phyloP scores from a whole-genome alignment of 2,113 vertebrate genomes.

The Otocyon megalotis region DNA sequence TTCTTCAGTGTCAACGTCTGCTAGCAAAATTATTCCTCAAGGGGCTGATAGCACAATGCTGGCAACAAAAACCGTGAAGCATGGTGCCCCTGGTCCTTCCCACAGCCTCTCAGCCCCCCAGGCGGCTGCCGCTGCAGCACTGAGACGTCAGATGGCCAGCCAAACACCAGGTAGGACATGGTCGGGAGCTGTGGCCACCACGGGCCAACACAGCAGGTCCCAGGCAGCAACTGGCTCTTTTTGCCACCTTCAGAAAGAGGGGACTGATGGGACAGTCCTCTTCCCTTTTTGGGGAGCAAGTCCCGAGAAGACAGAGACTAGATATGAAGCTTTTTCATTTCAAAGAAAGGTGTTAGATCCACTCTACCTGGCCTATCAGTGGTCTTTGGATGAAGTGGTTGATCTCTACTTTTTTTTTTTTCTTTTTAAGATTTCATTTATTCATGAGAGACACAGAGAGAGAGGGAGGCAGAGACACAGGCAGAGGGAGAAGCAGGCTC shows the following conservation, averaged over 20 bases:
- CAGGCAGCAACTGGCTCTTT: not conserved
- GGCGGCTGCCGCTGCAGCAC: slow-evolving; percentile 93
- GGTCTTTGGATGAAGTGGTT: not conserved
- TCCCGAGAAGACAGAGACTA: not conserved
- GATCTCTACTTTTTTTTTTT: not conserved
- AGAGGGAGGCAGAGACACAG: too few species aligned
- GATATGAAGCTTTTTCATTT: not conserved
- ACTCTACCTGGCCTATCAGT: not conserved
- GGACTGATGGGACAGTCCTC: not conserved
- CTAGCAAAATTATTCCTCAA: slow-evolving; percentile 88
- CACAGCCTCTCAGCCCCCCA: slow-evolving; percentile 92
- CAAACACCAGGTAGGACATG: slow-evolving; percentile 91
- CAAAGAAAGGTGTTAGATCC: not conserved
- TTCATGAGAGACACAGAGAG: too few species aligned
- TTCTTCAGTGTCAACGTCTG: slow-evolving; percentile 77
- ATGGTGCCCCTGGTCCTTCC: slow-evolving; percentile 91
- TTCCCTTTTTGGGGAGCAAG: not conserved
- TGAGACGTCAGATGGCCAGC: slow-evolving; percentile 94
- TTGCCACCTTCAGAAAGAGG: not conserved
- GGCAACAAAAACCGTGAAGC: slow-evolving; percentile 96
- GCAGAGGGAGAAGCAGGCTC: too few species aligned
- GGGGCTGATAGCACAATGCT: slow-evolving; percentile 96
- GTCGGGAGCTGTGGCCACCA: not conserved
- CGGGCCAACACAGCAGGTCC: not conserved
- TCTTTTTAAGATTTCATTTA: too few species aligned